phyloP scores from a whole-genome alignment of 2,797 vertebrate genomes.

The Sphenodon punctatus region DNA sequence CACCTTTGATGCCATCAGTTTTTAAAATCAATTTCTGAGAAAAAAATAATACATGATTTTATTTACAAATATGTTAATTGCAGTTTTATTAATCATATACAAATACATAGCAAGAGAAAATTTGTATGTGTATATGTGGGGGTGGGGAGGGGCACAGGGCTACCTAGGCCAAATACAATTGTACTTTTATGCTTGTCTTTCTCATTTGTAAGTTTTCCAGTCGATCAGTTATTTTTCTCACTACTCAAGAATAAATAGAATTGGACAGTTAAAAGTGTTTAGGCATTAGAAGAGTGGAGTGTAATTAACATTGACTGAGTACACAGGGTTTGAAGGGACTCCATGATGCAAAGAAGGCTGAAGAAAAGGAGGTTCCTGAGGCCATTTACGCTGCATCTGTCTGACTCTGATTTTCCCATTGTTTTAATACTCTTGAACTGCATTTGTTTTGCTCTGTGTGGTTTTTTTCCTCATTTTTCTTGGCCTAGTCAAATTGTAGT shows the following conservation, averaged over 20 bases:
- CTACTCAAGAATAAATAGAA: background rate
- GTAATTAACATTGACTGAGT: background rate
- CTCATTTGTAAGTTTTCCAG: background rate
- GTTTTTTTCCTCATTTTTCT: background rate
- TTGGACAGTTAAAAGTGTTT: background rate
- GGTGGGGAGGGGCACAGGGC: background rate
- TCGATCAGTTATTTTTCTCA: background rate
- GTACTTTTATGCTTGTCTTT: too few species aligned
- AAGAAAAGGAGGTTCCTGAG: background rate
- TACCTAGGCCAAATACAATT: too few species aligned
- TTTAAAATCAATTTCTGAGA: too few species aligned
- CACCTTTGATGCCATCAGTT: too few species aligned
- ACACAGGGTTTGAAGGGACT: background rate
- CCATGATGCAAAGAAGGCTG: background rate
- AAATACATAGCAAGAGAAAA: too few species aligned
- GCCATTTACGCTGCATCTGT: background rate
- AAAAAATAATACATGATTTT: too few species aligned
- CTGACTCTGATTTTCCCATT: background rate
- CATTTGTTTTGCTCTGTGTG: background rate
- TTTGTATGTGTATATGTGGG: background rate
- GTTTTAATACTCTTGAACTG: conserved; percentile 4
- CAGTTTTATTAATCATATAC: too few species aligned
- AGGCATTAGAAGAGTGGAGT: background rate
- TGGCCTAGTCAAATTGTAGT: background rate
- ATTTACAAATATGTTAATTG: too few species aligned